Conservation (phyloP, 2,113 vertebrate genomes). For the Ptilorrhoa leucosticta region DNA sequence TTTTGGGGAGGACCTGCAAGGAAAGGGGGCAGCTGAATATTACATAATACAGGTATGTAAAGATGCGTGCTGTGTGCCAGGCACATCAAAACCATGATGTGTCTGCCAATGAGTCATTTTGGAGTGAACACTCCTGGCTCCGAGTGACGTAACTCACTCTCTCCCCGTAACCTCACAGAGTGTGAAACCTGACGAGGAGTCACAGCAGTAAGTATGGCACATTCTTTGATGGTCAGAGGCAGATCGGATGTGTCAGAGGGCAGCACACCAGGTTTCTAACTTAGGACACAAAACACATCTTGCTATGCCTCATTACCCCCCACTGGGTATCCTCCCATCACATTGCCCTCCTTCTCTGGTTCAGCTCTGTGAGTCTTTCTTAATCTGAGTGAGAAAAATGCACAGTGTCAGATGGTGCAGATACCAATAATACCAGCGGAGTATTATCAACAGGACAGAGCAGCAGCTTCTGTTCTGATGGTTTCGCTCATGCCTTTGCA, state of each 20-base stretch:
- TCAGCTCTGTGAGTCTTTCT: not conserved
- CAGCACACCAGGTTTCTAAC: not conserved
- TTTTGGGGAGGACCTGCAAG: not conserved
- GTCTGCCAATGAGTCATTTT: not conserved
- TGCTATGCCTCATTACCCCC: not conserved
- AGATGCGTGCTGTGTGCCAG: not conserved
- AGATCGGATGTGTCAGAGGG: not conserved
- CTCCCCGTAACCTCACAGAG: not conserved
- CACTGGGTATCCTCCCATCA: not conserved
- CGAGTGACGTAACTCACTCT: fast-evolving
- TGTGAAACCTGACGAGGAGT: not conserved
- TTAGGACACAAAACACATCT: not conserved
- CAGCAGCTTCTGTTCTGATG: not conserved
- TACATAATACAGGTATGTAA: not conserved
- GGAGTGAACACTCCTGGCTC: not conserved
- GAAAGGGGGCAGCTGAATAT: not conserved
- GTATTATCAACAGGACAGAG: not conserved
- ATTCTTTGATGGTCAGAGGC: not conserved
- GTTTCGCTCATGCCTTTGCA: not conserved
- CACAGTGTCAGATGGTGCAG: not conserved
- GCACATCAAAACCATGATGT: fast-evolving
- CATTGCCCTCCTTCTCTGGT: not conserved
- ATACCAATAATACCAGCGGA: fast-evolving
- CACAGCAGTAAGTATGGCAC: not conserved
- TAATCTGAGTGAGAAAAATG: not conserved